Evolutionary conservation across 2,888 invertebrate species (phyloP).

Genomic region (Dasypogon diadema): DNA sequence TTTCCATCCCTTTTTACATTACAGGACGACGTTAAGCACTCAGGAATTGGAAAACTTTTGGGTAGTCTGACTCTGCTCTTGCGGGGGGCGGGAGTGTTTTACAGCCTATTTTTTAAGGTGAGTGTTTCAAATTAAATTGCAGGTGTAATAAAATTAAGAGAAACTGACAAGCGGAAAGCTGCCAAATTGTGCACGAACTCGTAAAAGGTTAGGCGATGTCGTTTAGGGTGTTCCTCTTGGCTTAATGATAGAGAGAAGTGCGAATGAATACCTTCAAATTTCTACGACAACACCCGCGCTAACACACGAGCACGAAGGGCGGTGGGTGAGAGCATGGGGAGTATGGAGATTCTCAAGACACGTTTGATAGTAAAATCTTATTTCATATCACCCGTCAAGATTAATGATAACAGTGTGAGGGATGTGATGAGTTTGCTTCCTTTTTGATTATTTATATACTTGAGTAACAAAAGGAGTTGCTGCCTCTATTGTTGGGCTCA

Average conservation of each 20-base stretch:
- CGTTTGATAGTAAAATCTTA: conserved; percentile 49
- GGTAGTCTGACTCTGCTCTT: background rate
- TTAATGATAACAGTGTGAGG: conserved; percentile 39
- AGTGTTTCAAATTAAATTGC: conserved; percentile 52
- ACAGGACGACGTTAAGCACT: background rate
- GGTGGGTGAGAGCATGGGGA: too few species aligned
- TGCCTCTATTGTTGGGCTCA: conserved; percentile 20
- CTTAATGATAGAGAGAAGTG: conserved; percentile 32
- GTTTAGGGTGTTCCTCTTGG: conserved; percentile 43
- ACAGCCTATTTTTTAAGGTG: conserved; percentile 30
- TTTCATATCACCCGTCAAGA: conserved; percentile 45
- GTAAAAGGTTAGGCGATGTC: conserved; percentile 53
- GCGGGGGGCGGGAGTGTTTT: background rate
- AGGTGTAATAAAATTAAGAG: conserved; percentile 54
- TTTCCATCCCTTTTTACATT: background rate
- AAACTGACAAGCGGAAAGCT: conserved; percentile 47
- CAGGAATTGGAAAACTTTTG: background rate
- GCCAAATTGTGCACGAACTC: conserved; percentile 53
- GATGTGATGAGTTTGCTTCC: conserved; percentile 35
- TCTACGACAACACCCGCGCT: background rate
- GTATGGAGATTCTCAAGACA: conserved; percentile 21
- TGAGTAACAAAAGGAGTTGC: conserved; percentile 25
- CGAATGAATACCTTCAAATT: background rate
- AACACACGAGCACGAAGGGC: background rate
- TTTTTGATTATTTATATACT: conserved; percentile 37